Conservation (phyloP, 1,140 invertebrate species). For the Drosophila ambigua region DNA sequence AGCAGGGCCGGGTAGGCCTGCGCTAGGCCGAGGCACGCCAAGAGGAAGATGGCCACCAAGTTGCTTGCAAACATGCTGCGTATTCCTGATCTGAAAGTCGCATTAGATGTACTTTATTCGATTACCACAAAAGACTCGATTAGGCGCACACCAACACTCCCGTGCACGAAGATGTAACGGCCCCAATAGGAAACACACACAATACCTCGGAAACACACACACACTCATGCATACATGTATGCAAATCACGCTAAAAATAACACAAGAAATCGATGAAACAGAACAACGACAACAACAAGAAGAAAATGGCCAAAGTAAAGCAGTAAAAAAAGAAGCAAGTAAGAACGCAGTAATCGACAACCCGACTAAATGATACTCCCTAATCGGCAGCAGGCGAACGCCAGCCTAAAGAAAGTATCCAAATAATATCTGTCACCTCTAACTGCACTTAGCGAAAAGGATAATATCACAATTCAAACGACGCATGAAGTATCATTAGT, state of each 20-base stretch:
- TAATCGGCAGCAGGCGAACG: not conserved
- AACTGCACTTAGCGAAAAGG: too few species aligned
- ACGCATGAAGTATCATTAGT: too few species aligned
- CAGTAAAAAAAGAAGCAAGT: conserved; percentile 58
- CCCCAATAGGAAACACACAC: conserved; percentile 37
- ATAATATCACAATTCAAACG: too few species aligned
- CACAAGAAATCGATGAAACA: conserved; percentile 78
- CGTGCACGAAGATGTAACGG: conserved; percentile 5
- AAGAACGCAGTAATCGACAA: conserved; percentile 34
- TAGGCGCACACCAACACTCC: conserved; percentile 31
- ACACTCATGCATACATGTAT: conserved; percentile 32
- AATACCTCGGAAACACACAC: conserved; percentile 21
- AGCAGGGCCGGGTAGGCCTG: conserved; percentile 69
- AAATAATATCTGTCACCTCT: too few species aligned
- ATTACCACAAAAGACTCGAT: conserved; percentile 67
- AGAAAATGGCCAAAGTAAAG: conserved; percentile 45
- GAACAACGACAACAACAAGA: conserved; percentile 31
- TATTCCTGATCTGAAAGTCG: conserved; percentile 58
- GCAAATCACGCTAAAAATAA: conserved; percentile 78
- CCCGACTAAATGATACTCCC: conserved; percentile 15
- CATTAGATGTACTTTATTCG: conserved; percentile 62
- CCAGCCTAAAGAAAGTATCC: too few species aligned
- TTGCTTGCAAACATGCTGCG: conserved; percentile 55
- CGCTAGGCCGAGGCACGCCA: conserved; percentile 61
- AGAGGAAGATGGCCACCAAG: conserved; percentile 54